Conservation (phyloP, 2,888 invertebrate species). For the Rotaria macrura region DNA sequence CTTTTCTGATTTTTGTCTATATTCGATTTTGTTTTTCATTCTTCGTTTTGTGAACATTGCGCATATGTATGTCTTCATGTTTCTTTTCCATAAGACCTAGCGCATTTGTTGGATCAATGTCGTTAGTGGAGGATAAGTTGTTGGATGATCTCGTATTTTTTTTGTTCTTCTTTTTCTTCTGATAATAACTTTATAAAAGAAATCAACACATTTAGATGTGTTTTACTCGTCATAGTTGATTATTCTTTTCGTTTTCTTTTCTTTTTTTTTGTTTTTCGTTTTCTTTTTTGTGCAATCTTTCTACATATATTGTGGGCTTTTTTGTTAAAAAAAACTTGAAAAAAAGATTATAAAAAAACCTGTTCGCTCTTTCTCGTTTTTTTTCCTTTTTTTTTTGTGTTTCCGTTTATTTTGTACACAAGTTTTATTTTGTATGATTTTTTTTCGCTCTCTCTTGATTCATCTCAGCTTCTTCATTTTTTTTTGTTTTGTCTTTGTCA, state of each 20-base stretch:
- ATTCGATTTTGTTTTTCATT: not conserved
- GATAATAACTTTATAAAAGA: conserved; percentile 23
- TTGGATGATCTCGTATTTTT: conserved; percentile 23
- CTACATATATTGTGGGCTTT: not conserved
- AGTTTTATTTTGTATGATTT: conserved; percentile 9
- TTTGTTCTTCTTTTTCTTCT: not conserved
- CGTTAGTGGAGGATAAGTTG: not conserved
- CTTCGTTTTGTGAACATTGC: conserved; percentile 5
- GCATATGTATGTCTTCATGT: conserved; percentile 25
- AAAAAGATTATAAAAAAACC: not conserved
- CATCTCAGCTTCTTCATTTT: not conserved
- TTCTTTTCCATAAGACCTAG: conserved; percentile 16
- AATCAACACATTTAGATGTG: not conserved
- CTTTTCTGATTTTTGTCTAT: not conserved
- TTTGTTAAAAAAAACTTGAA: not conserved
- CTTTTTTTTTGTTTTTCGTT: too few species aligned
- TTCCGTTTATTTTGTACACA: conserved; percentile 20
- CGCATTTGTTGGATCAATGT: conserved; percentile 21
- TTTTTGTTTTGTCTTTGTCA: conserved; percentile 24
- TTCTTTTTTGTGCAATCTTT: conserved; percentile 27
- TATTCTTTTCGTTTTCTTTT: too few species aligned
- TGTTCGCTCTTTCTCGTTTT: not conserved
- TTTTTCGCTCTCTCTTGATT: not conserved
- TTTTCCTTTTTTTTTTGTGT: conserved; percentile 15
- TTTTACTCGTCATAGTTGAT: conserved; percentile 10